A percentile compares a stretch with the other conserved stretches of the same genome.
Evolutionary conservation across 2,113 vertebrate genomes (phyloP).

Genomic region (Mandrillus leucophaeus): DNA sequence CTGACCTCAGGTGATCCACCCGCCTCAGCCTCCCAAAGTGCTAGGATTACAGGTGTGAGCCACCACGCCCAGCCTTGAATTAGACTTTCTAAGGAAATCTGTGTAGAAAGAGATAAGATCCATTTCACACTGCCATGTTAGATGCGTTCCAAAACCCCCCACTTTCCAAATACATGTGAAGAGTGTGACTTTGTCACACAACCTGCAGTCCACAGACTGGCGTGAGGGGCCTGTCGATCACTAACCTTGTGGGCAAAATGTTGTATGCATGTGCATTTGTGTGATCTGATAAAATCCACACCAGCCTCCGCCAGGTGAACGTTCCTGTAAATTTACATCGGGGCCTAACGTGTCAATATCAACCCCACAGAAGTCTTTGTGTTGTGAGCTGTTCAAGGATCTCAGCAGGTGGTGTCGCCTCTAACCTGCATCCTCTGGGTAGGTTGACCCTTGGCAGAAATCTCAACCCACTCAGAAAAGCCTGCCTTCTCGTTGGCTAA

Average conservation of each 20-base stretch:
- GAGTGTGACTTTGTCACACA: neutral
- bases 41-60: too few species aligned
- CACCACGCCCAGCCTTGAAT: too few species aligned
- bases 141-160: neutral
- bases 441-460: neutral
- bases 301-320: neutral
- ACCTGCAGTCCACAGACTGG: neutral
- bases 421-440: neutral
- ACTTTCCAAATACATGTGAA: too few species aligned
- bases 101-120: neutral
- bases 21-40: too few species aligned
- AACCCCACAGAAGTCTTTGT: neutral
- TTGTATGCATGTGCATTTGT: neutral
- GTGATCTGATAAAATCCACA: neutral
- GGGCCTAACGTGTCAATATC: too few species aligned
- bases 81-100: neutral
- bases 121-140: too few species aligned
- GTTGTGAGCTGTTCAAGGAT: neutral
- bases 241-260: neutral
- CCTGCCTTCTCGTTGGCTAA: neutral
- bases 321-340: neutral
- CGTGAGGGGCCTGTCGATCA: rapidly evolving
- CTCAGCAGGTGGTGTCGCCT: neutral
- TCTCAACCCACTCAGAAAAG: neutral
- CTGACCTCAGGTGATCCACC: too few species aligned